A percentile compares a stretch with the other conserved stretches of the same genome.
phyloP scores from a whole-genome alignment of 64 coral and sea anemone genomes.

The Orbicella faveolata region DNA sequence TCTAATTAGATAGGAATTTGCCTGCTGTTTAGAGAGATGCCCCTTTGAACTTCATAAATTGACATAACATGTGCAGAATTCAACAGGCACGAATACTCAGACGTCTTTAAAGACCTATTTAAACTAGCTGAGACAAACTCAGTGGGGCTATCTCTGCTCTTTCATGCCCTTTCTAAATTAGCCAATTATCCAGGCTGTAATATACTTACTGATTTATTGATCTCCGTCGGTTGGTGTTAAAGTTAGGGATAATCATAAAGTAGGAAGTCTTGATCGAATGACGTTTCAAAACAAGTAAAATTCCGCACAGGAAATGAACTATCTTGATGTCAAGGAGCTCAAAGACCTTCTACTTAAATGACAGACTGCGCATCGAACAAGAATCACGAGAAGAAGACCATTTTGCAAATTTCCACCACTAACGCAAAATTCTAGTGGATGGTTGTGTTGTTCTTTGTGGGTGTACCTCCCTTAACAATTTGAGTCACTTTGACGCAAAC shows the following conservation, averaged over 20 bases:
- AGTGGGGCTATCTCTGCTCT: slow-evolving; percentile 9
- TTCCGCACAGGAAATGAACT: slow-evolving; percentile 10
- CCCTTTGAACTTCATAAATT: slow-evolving; percentile 29
- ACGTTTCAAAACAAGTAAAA: background rate
- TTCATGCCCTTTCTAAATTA: slow-evolving; percentile 6
- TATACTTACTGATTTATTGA: background rate
- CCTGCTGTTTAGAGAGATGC: background rate
- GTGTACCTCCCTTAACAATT: too few species aligned
- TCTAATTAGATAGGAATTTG: slow-evolving; percentile 17
- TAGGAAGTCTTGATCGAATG: background rate
- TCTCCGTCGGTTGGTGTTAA: background rate
- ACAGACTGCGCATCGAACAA: background rate
- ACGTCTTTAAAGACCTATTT: slow-evolving; percentile 36
- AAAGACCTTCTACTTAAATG: background rate
- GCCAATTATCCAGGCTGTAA: slow-evolving; percentile 3
- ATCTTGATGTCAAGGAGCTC: background rate
- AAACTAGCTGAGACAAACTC: background rate
- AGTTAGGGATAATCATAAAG: background rate
- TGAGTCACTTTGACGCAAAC: background rate
- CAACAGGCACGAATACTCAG: background rate
- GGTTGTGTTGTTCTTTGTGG: too few species aligned
- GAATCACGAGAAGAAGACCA: too few species aligned
- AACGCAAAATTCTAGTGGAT: too few species aligned
- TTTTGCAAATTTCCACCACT: too few species aligned
- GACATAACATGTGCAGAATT: slow-evolving; percentile 6